phyloP scores from a whole-genome alignment of 2,888 invertebrate species.

The Caenorhabditis virilis region DNA sequence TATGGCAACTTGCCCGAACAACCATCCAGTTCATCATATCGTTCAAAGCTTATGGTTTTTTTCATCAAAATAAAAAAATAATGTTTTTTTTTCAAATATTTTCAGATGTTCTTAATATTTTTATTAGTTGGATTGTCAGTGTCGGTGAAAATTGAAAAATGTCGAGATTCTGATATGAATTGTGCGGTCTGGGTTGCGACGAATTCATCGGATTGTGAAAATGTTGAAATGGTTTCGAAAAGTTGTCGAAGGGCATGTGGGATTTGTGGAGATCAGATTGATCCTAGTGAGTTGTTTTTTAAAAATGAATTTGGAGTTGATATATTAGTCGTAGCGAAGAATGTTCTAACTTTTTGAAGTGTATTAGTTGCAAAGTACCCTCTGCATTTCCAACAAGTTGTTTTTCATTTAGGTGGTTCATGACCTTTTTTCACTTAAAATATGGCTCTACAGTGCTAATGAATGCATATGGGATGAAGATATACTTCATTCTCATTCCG shows the following conservation, averaged over 20 bases:
- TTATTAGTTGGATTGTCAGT: constrained; percentile 12
- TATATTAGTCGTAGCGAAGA: too few relatives aligned
- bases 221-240: constrained; percentile 45
- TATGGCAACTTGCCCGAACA: too few relatives aligned
- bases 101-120: background rate
- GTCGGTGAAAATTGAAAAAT: constrained; percentile 34
- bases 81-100: background rate
- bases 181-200: constrained; percentile 54
- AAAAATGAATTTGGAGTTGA: too few relatives aligned
- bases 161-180: constrained; percentile 64
- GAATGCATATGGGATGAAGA: too few relatives aligned
- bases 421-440: constrained; percentile 1
- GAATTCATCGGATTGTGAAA: constrained; percentile 43
- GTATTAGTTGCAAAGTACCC: too few relatives aligned
- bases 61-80: background rate
- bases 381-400: too few relatives aligned
- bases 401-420: too few relatives aligned
- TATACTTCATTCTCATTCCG: too few relatives aligned
- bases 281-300: constrained; percentile 33
- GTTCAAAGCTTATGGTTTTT: background rate
- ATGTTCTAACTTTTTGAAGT: too few relatives aligned
- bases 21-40: background rate
- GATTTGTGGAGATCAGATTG: constrained; percentile 47
- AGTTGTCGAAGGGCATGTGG: constrained; percentile 56
- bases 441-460: too few relatives aligned